Evolutionary conservation across 2,888 invertebrate genomes (phyloP).

Genomic region (Empis livida): DNA sequence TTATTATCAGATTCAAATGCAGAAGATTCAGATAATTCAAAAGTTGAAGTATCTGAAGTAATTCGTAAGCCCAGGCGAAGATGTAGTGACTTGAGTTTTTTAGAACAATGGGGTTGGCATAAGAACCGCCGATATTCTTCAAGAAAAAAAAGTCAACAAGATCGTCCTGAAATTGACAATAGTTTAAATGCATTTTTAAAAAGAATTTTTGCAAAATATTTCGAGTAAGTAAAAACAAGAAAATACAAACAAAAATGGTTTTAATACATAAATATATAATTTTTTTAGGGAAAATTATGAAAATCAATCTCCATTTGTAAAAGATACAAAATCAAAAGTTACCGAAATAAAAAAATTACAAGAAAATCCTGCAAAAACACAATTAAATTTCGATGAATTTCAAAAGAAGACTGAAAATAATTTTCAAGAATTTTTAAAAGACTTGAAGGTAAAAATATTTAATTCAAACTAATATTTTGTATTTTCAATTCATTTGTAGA

Average conservation of each 20-base stretch:
- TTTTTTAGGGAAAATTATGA: constrained; percentile 17
- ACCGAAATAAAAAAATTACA: constrained; percentile 3
- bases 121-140: constrained; percentile 25
- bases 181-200: constrained; percentile 23
- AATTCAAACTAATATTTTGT: neutral
- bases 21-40: constrained; percentile 19
- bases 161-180: constrained; percentile 21
- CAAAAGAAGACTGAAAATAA: constrained; percentile 15
- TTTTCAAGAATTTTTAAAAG: constrained; percentile 18
- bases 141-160: constrained; percentile 22
- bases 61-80: constrained; percentile 43
- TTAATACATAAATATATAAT: neutral
- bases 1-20: constrained; percentile 11
- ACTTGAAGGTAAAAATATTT: constrained; percentile 11
- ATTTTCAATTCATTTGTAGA: constrained; percentile 6
- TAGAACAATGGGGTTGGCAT: constrained; percentile 72
- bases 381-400: constrained; percentile 16
- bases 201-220: constrained; percentile 21
- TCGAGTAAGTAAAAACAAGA: constrained; percentile 15
- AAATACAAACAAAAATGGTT: neutral
- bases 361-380: neutral
- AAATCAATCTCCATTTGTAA: constrained; percentile 18
- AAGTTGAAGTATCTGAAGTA: constrained; percentile 17
- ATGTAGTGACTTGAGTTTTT: constrained; percentile 55
- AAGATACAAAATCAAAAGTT: constrained; percentile 7